Percentiles rank a stretch among this genome's conserved stretches.
phyloP scores from a whole-genome alignment of 2,113 vertebrate species.

The Cavia aperea region DNA sequence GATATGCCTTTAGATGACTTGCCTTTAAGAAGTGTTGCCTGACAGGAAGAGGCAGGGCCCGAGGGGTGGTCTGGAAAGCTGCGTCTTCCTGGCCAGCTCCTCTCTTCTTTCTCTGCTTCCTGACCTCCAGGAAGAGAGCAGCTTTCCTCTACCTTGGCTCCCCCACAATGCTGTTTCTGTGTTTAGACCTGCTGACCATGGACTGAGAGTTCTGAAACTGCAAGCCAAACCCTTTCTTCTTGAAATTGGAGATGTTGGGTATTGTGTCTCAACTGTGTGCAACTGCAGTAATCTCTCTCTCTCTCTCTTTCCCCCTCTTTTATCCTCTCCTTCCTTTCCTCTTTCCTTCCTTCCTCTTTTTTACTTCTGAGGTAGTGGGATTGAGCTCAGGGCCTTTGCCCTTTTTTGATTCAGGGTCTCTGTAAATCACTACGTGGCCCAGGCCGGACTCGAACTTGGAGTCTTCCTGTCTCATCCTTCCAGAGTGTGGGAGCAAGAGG shows the following conservation, averaged over 20 bases:
- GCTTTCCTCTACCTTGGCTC: background rate
- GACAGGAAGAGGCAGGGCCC: background rate
- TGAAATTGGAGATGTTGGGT: background rate
- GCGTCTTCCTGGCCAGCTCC: background rate
- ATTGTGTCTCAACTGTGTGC: background rate
- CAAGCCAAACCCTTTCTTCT: background rate
- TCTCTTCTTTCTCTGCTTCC: background rate
- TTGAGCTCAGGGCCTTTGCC: background rate
- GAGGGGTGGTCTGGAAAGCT: background rate
- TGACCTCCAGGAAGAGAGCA: background rate
- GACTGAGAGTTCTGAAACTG: background rate
- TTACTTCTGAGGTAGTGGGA: background rate
- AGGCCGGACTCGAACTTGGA: background rate
- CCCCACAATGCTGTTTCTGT: background rate
- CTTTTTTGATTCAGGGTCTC: background rate
- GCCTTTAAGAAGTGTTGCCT: background rate
- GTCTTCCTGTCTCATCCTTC: background rate
- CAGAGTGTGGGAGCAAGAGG: background rate
- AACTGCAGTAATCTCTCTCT: too few species aligned
- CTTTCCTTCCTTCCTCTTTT: background rate
- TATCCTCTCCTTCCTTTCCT: background rate
- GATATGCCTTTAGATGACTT: background rate
- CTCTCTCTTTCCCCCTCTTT: rapidly evolving
- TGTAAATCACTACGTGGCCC: background rate
- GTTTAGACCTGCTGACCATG: background rate